A percentile compares a stretch with the other conserved stretches of the same genome.
These are phyloP conservation scores for Propithecus deckenii DNA, from an alignment of 2,797 vertebrate genomes.

Conservation along the genomic window DNA sequence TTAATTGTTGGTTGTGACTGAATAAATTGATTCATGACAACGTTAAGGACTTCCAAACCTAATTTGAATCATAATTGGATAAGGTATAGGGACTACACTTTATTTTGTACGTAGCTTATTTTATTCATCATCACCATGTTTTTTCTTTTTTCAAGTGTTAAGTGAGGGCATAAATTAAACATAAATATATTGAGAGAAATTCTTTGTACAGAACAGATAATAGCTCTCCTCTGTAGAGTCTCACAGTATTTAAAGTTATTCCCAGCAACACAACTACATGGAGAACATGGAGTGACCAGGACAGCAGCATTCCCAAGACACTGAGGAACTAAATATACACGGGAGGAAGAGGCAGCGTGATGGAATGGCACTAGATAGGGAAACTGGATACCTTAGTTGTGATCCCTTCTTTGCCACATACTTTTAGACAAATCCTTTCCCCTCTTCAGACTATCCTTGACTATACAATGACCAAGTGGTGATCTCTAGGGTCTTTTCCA, in stretches of 20 bases:
- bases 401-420: background rate
- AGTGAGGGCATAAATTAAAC: slow-evolving; percentile 23
- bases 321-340: background rate
- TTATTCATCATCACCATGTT: background rate
- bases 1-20: slow-evolving; percentile 21
- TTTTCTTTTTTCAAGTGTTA: background rate
- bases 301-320: background rate
- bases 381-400: background rate
- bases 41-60: background rate
- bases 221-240: background rate
- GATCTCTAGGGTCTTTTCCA: background rate
- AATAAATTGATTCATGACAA: background rate
- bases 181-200: slow-evolving; percentile 26
- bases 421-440: background rate
- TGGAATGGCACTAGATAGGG: background rate
- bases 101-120: slow-evolving; percentile 19
- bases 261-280: background rate
- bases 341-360: background rate
- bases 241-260: slow-evolving; percentile 5
- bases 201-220: slow-evolving; percentile 5
- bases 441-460: background rate
- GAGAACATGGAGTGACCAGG: background rate
- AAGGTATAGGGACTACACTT: background rate
- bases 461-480: background rate
- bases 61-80: slow-evolving; percentile 14